Evolutionary conservation across 2,113 vertebrate genomes (phyloP), one percentile per base, ranked within the genome.

Genomic region (Zootoca vivipara): DNA sequence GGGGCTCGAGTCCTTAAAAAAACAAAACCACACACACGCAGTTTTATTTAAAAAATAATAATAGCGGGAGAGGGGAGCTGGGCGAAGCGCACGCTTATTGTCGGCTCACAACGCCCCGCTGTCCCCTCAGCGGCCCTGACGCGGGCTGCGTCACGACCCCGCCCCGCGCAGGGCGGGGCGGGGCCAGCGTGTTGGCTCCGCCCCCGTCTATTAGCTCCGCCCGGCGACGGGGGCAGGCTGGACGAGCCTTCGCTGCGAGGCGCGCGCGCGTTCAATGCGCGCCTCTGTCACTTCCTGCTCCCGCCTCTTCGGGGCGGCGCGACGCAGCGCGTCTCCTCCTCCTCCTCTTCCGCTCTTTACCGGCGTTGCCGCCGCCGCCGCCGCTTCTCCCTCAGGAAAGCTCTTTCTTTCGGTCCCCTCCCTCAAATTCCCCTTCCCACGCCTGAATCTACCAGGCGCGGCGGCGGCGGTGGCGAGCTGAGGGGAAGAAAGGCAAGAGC

Each of bases 201-300:
- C 42, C 83, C 46, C 35, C 40, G 75, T n/a, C 70, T 77, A 7
- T 69, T 86, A 82, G 78, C 79, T 77, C 84, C 89, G 84, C 84
- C 84, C 88, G 6, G 33, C 7, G 40, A 15, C 40, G 26, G 7
- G 28, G 20, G 35, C 6, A 46, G 80, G 65, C 33, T 65, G 10
- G 56, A 18, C 18, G 1, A 0, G 1, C 22, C 2, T 16, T 70
- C 2, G 12, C 69, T 78, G 85, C 86, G 87, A 62, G 16, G 46
- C 40, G 58, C 73, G 33, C 58, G 0, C 46, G 30, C 30, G 33
- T 24, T 18, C 65, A 38, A 18, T 38, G 38, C 1, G 30, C 12
- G 0, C 1, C 0, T 16, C 78, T 38, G 58, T 83, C 91, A 92
- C 91, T 95, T 95, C 94, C 95, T 90, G 92, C 86, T 78, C 90